These are phyloP conservation scores for Cyanoramphus novaezelandiae DNA, from an alignment of 2,113 vertebrate species.

Conservation along the genomic window DNA sequence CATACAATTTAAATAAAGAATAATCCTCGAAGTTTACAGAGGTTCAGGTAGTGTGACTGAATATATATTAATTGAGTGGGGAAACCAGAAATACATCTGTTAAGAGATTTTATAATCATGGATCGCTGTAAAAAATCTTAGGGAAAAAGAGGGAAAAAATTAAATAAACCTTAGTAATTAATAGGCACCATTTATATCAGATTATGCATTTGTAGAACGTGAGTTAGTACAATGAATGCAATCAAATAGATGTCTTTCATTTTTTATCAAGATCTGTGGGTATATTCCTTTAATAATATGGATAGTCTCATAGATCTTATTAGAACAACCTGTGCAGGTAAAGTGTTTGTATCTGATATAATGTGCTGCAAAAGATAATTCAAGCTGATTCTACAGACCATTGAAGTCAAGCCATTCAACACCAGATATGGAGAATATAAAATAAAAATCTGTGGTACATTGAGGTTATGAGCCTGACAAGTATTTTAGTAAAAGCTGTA, in stretches of 20 bases:
- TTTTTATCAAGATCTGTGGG: not conserved
- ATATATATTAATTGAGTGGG: not conserved
- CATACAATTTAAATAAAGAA: not conserved
- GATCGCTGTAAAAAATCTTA: not conserved
- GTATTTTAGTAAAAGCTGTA: not conserved
- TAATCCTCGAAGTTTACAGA: not conserved
- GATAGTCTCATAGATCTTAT: not conserved
- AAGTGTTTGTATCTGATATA: not conserved
- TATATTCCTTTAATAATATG: not conserved
- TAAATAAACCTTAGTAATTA: not conserved
- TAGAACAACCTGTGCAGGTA: not conserved
- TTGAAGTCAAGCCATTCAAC: not conserved
- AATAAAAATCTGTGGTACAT: not conserved
- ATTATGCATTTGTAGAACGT: not conserved
- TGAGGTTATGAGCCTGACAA: not conserved
- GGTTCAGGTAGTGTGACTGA: not conserved
- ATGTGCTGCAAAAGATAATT: not conserved
- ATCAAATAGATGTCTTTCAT: not conserved
- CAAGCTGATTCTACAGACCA: not conserved
- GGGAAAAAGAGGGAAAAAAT: not conserved
- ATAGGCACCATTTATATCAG: not conserved
- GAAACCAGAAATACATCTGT: not conserved
- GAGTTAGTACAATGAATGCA: not conserved
- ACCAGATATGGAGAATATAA: not conserved
- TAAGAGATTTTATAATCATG: not conserved